Evolutionary conservation across 2,797 vertebrate genomes (phyloP), one percentile per base, ranked within the genome.

Genomic region (Artibeus jamaicensis): DNA sequence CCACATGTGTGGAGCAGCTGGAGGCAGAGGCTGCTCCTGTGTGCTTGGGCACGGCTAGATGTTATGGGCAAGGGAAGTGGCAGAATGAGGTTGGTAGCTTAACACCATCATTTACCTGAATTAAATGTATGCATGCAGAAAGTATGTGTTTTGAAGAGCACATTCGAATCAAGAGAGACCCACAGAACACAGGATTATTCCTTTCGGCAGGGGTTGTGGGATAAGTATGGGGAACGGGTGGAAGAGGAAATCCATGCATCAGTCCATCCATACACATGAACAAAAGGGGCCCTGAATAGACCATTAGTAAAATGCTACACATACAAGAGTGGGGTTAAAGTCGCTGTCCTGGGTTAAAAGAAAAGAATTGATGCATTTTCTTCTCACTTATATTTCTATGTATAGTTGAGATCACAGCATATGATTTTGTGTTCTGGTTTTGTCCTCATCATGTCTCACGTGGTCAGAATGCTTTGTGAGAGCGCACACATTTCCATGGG

Each of bases 1-100:
- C 71, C 65, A 2, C 4, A 0, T 2, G 1, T 15, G 7, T 2
- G 9, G 19, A 34, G 18, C 5, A 3, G 37, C 65, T 50, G 11
- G 57, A 71, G 77, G 14, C 24, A 46, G 6, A 18, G 34, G 46
- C n/a, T 42, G 71, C 32, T 77, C 1, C 24, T 29, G 44, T 53
- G 15, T 24, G 19, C 39, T 8, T 11, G 67, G 77, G 29, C 34
- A 9, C 6, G 8, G 37, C 57, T 2, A 34, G 50, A 32, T 19
- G 14, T 37, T 7, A 77, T n/a, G 19, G 50, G 19, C 42, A 26
- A 22, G 78, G 55, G 71, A 39, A 71, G 73, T 6, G 3, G 50
- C 59, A 44, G 86, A 32, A 14, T 44, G 44, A 22, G 21, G 15
- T 34, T 16, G 16, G 19, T 5, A 62, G 26, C 46, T 15, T 9